phyloP scores from a whole-genome alignment of 2,888 invertebrate species.

The Dryadula phaetusa region DNA sequence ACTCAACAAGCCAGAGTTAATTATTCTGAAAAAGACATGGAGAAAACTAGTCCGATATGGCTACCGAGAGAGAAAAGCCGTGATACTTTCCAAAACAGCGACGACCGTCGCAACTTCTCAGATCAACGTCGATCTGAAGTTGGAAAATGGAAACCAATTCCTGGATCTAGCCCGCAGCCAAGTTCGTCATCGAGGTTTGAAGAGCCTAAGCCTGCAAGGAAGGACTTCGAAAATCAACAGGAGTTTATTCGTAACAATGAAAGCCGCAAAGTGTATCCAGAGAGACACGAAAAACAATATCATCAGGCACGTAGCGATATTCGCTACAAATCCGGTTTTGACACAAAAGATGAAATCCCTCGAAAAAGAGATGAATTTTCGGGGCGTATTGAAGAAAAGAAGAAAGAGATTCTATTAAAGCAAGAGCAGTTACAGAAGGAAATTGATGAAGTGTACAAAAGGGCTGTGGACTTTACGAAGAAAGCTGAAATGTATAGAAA shows the following conservation, averaged over 20 bases:
- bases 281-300: slow-evolving; percentile 48
- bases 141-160: slow-evolving; percentile 43
- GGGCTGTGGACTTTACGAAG: slow-evolving; percentile 66
- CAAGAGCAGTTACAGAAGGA: slow-evolving; percentile 60
- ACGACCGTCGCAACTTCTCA: slow-evolving; percentile 38
- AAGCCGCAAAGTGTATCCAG: slow-evolving; percentile 53
- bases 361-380: slow-evolving; percentile 42
- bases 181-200: slow-evolving; percentile 34
- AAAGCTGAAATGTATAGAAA: slow-evolving; percentile 64
- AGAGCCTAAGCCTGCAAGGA: slow-evolving; percentile 37
- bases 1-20: slow-evolving; percentile 43
- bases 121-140: slow-evolving; percentile 41
- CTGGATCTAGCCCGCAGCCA: slow-evolving; percentile 37
- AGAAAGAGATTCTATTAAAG: slow-evolving; percentile 45
- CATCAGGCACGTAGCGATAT: slow-evolving; percentile 36
- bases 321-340: slow-evolving; percentile 33
- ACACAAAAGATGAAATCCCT: slow-evolving; percentile 31
- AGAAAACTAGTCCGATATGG: slow-evolving; percentile 49
- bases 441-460: slow-evolving; percentile 68
- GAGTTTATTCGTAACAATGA: slow-evolving; percentile 42
- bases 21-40: slow-evolving; percentile 49
- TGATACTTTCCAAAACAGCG: slow-evolving; percentile 32
- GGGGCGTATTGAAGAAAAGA: slow-evolving; percentile 40
- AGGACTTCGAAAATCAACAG: slow-evolving; percentile 38
- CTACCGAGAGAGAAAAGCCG: slow-evolving; percentile 41